These are phyloP conservation scores for Trogon surrucura DNA, from an alignment of 2,113 vertebrate species.

Conservation along the genomic window DNA sequence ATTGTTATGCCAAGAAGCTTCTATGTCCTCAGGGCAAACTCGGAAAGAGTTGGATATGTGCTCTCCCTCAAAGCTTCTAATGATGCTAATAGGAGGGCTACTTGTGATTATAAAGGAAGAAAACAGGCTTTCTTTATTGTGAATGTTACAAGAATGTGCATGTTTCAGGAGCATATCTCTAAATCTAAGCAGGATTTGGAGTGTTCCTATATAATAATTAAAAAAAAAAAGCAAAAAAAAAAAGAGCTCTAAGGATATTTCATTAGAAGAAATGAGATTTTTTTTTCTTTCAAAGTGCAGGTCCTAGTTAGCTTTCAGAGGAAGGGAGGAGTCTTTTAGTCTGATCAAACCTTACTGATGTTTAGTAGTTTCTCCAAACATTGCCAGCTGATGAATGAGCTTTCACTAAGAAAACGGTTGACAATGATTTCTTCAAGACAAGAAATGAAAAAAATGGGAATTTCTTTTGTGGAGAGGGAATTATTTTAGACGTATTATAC, in stretches of 20 bases:
- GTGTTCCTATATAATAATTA: neutral
- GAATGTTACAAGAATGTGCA: neutral
- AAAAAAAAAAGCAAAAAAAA: neutral
- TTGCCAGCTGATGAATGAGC: neutral
- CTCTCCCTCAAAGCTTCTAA: neutral
- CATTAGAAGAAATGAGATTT: neutral
- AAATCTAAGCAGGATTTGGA: neutral
- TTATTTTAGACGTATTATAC: slow-evolving; percentile 10
- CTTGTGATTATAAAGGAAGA: neutral
- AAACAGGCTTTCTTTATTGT: neutral
- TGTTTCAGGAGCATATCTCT: neutral
- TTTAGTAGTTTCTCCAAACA: neutral
- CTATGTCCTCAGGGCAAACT: slow-evolving; percentile 10
- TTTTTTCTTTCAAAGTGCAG: neutral
- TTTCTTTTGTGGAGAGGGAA: neutral
- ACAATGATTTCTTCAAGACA: neutral
- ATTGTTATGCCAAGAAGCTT: neutral
- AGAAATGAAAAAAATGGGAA: neutral
- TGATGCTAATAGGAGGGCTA: neutral
- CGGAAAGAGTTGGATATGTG: neutral
- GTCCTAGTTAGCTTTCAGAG: neutral
- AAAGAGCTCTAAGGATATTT: neutral
- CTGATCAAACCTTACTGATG: neutral
- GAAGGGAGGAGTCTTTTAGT: neutral
- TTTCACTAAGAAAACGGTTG: neutral